Percentiles rank a stretch among this genome's conserved stretches.
Evolutionary conservation across 2,888 invertebrate genomes (phyloP).

Genomic region (Drosophila robusta): DNA sequence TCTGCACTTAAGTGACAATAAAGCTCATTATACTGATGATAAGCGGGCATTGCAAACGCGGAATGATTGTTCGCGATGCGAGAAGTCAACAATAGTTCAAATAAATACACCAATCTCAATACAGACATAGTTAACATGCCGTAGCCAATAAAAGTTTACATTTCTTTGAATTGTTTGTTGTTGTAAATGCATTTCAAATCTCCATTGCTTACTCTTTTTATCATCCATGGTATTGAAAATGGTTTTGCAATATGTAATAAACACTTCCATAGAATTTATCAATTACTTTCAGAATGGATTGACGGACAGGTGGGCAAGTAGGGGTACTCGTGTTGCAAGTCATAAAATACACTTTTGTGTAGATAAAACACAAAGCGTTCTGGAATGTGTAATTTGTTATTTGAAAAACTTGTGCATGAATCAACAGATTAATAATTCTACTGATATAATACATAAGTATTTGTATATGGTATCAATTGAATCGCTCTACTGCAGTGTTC

Average conservation of each 20-base stretch:
- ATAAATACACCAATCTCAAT: slow-evolving; percentile 2
- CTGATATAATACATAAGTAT: too few species aligned
- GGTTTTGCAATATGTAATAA: background rate
- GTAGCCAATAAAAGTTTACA: background rate
- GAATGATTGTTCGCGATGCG: slow-evolving; percentile 20
- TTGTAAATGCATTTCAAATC: too few species aligned
- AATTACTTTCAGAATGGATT: background rate
- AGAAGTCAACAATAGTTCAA: slow-evolving; percentile 29
- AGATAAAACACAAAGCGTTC: too few species aligned
- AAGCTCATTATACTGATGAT: slow-evolving; percentile 67
- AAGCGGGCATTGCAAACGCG: slow-evolving; percentile 57
- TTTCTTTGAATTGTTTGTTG: background rate
- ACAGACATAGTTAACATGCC: background rate
- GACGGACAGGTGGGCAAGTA: background rate
- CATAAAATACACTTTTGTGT: too few species aligned
- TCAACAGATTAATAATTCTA: too few species aligned
- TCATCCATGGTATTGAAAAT: too few species aligned
- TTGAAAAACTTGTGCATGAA: too few species aligned
- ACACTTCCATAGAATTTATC: background rate
- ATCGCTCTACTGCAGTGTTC: background rate
- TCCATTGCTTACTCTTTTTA: too few species aligned
- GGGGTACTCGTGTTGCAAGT: background rate
- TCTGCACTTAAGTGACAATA: slow-evolving; percentile 75
- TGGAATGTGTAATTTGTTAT: too few species aligned
- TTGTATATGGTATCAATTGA: background rate